Evolutionary conservation across 2,797 vertebrate species (phyloP), one percentile per base, ranked within the genome.

Genomic region (Percopsis omiscomaycus): DNA sequence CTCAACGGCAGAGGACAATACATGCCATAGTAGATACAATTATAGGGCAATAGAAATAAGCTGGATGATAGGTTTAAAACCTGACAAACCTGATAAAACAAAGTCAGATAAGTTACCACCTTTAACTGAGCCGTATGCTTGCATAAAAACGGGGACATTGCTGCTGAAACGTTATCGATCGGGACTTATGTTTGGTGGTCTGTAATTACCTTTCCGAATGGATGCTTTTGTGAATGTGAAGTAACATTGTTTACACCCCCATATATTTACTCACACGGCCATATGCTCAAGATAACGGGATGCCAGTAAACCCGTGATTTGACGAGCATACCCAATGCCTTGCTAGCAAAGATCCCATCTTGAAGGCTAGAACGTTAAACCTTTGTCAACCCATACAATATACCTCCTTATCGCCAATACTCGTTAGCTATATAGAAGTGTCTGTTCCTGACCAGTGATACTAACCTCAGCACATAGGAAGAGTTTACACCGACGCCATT

Each of bases 401-500:
- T 22, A 22, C 22, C 22, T 22, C 22, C 22, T 55, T 14, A 49
- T 3, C 2, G 16, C 13, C 13, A 49, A 13, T 49, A 49, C 52
- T 54, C 5, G 51, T 0, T 10, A 1, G 3, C 12, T 15, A 0
- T 3, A 2, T 2, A 8, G 0, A 29, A 1, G 16, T 1, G 5
- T 1, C 11, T 55, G 53, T 8, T 37, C 6, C 1, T 14, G 28
- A 14, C 29, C 47, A 48, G 12, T 48, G 47, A 54, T 10, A 53
- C 13, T 5, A 45, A 8, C 53, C 55, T 50, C 58, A 52, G 45
- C 10, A 1, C 22, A 22, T 22, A 22, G 22, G 51, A 37, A 53
- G 28, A 51, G 64, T 75, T 68, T 67, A 82, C 71, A 66, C 73
- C 73, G 87, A 84, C 89, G 89, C 89, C 89, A 91, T 91, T 89